A percentile compares a stretch with the other conserved stretches of the same genome.
These are phyloP conservation scores for Euzophera pinguis DNA, from an alignment of 2,888 invertebrate genomes.

Conservation along the genomic window DNA sequence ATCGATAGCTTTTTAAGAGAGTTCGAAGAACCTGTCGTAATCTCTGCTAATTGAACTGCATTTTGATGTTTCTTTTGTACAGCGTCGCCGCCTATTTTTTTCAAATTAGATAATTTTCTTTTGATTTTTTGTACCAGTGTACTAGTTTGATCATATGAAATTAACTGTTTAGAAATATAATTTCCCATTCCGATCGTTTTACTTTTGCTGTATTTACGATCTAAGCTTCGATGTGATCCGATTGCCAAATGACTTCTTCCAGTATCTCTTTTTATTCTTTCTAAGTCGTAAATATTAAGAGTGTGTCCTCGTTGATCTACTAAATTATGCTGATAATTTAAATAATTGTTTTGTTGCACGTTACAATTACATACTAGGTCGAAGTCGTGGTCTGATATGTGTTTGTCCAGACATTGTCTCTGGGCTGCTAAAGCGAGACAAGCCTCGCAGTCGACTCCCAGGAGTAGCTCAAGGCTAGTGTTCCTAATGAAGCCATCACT, in stretches of 20 bases:
- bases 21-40: constrained; percentile 65
- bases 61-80: constrained; percentile 72
- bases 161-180: constrained; percentile 73
- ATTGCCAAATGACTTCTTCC: constrained; percentile 52
- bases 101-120: constrained; percentile 72
- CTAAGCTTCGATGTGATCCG: constrained; percentile 69
- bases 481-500: constrained; percentile 75
- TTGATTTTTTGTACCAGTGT: constrained; percentile 75
- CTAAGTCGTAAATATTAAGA: constrained; percentile 68
- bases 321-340: constrained; percentile 58
- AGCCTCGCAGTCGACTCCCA: constrained; percentile 75
- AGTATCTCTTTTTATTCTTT: constrained; percentile 65
- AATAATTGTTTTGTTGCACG: constrained; percentile 66
- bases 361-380: constrained; percentile 74
- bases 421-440: constrained; percentile 70
- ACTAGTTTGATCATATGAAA: constrained; percentile 71
- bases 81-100: constrained; percentile 71
- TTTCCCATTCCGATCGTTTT: constrained; percentile 71
- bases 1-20: constrained; percentile 71
- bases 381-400: constrained; percentile 62
- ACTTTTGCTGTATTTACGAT: constrained; percentile 69
- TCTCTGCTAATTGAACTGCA: constrained; percentile 70
- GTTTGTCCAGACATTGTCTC: constrained; percentile 60
- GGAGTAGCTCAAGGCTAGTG: constrained; percentile 70
- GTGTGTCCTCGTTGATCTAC: constrained; percentile 62